A percentile compares a stretch with the other conserved stretches of the same genome.
phyloP scores from a whole-genome alignment of 2,888 invertebrate genomes.

The Limnephilus marmoratus region DNA sequence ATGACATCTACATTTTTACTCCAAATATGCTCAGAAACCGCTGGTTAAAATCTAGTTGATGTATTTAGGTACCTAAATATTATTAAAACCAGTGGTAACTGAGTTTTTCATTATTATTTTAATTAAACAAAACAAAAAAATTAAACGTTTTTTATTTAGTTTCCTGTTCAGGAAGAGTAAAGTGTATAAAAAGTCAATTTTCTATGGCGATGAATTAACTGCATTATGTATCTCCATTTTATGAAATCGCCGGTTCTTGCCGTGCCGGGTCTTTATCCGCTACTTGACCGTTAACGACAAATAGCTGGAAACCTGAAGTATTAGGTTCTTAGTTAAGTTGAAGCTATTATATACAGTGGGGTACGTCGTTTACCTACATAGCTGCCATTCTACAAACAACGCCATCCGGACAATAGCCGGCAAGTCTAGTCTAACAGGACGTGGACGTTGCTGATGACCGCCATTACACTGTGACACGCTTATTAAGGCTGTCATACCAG shows the following conservation, averaged over 20 bases:
- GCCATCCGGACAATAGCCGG: constrained; percentile 24
- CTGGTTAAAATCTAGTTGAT: too few relatives aligned
- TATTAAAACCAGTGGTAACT: too few relatives aligned
- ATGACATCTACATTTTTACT: too few relatives aligned
- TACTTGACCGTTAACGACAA: not conserved
- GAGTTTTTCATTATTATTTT: too few relatives aligned
- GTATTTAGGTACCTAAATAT: too few relatives aligned
- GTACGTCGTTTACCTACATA: constrained; percentile 4
- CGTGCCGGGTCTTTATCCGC: not conserved
- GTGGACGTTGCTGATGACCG: constrained; percentile 44
- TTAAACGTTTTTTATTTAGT: not conserved
- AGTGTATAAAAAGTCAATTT: not conserved
- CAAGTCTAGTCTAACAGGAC: constrained; percentile 11
- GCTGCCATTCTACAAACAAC: constrained; percentile 5
- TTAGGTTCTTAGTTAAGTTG: not conserved
- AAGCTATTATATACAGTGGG: not conserved
- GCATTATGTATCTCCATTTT: not conserved
- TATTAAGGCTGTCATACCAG: too few relatives aligned
- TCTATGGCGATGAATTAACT: not conserved
- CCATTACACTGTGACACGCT: constrained; percentile 48
- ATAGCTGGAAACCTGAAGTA: constrained; percentile 13
- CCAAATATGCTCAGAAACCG: too few relatives aligned
- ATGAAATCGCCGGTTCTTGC: not conserved
- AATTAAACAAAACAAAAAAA: not conserved
- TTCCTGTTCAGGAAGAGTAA: not conserved